Conservation (phyloP, 2,797 vertebrate genomes). For the Anguilla pacifica region DNA sequence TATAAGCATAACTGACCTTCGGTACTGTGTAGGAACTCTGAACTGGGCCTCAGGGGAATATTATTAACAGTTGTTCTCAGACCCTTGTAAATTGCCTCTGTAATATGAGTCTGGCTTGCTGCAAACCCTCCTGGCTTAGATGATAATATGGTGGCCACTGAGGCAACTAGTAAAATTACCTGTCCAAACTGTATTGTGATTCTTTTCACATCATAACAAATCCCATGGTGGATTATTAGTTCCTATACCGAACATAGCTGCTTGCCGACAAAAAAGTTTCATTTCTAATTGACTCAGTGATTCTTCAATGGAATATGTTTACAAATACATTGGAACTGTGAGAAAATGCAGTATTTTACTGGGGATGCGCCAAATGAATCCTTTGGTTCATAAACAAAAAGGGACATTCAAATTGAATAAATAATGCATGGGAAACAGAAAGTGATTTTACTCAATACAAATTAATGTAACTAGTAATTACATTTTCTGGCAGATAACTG, state of each 20-base stretch:
- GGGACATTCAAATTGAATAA: too few species aligned
- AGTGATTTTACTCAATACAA: too few species aligned
- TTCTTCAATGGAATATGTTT: too few species aligned
- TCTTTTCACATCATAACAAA: constrained; percentile 4
- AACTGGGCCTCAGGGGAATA: not conserved
- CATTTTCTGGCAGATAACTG: too few species aligned
- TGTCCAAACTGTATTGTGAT: not conserved
- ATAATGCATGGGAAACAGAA: too few species aligned
- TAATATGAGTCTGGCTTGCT: not conserved
- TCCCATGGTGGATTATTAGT: not conserved
- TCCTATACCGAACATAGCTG: not conserved
- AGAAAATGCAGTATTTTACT: too few species aligned
- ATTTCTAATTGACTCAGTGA: too few species aligned
- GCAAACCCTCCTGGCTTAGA: not conserved
- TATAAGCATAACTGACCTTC: not conserved
- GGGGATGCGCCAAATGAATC: too few species aligned
- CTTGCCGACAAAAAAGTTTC: not conserved
- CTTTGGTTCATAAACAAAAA: too few species aligned
- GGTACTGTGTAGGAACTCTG: not conserved
- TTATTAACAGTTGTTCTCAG: constrained; percentile 2
- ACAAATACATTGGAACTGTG: too few species aligned
- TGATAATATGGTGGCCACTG: not conserved
- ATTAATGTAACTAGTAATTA: too few species aligned
- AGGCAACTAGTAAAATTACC: not conserved
- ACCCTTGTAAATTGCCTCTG: not conserved